Evolutionary conservation across 2,797 vertebrate genomes (phyloP).

Genomic region (Silurus lanzhouensis): DNA sequence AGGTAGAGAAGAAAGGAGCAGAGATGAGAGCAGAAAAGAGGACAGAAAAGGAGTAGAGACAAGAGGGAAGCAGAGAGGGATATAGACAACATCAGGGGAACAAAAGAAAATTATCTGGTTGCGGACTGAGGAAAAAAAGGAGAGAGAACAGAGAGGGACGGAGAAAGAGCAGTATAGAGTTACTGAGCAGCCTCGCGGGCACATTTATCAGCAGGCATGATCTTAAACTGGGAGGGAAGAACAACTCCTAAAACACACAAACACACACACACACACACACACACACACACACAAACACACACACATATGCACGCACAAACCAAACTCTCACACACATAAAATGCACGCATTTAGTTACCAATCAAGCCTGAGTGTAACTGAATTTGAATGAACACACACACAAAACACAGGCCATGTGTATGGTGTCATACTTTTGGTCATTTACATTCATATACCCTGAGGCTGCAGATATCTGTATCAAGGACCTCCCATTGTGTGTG

Average conservation of each 20-base stretch:
- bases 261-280: conserved; percentile 44
- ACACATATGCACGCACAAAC: conserved; percentile 20
- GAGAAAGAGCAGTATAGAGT: conserved; percentile 60
- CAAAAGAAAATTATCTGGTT: conserved; percentile 15
- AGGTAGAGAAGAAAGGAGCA: too few relatives aligned
- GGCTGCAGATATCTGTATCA: conserved; percentile 48
- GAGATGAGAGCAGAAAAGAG: neutral
- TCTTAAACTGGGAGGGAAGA: conserved; percentile 75
- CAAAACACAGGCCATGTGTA: neutral
- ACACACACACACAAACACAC: conserved; percentile 34
- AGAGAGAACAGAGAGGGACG: conserved; percentile 1
- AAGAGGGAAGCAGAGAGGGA: neutral
- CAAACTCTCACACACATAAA: neutral
- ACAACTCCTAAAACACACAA: conserved; percentile 54
- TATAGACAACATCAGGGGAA: neutral
- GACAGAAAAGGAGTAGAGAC: conserved; percentile 7
- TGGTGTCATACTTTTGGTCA: conserved; percentile 3
- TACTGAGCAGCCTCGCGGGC: conserved; percentile 67
- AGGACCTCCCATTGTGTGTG: conserved; percentile 37
- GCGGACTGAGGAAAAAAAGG: conserved; percentile 14
- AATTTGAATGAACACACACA: conserved; percentile 15
- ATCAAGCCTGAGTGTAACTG: neutral
- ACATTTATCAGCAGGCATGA: conserved; percentile 73
- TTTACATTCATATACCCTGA: conserved; percentile 10
- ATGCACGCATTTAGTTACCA: neutral